Evolutionary conservation across 2,888 invertebrate genomes (phyloP).

Genomic region (Trimorus sp.): DNA sequence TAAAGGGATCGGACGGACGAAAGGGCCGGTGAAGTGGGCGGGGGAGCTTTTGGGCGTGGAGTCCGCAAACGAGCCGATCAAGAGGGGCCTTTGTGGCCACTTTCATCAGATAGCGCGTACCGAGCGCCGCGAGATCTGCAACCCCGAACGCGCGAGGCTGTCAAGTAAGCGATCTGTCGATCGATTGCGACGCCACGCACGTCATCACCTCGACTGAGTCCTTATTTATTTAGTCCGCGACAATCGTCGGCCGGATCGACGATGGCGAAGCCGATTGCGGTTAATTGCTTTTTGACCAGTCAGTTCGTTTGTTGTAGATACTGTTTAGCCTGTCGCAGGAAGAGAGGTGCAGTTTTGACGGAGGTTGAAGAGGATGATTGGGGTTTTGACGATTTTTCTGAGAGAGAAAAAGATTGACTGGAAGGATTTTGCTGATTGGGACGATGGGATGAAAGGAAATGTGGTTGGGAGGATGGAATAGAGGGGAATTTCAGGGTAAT

Average conservation of each 20-base stretch:
- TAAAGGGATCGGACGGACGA: slow-evolving; percentile 71
- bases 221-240: slow-evolving; percentile 30
- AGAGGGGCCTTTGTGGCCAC: slow-evolving; percentile 51
- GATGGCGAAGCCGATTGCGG: slow-evolving; percentile 37
- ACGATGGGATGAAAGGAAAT: too few relatives aligned
- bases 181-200: slow-evolving; percentile 47
- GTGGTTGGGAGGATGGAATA: too few relatives aligned
- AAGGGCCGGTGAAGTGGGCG: slow-evolving; percentile 54
- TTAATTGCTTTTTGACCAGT: slow-evolving; percentile 38
- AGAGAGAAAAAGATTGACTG: too few relatives aligned
- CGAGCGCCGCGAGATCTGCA: too few relatives aligned
- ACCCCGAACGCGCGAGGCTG: slow-evolving; percentile 21
- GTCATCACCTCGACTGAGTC: slow-evolving; percentile 43
- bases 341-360: too few relatives aligned
- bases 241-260: slow-evolving; percentile 32
- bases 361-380: too few relatives aligned
- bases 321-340: background rate
- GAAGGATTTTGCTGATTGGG: too few relatives aligned
- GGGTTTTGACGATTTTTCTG: too few relatives aligned
- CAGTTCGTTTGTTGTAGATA: slow-evolving; percentile 31
- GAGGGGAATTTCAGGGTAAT: too few relatives aligned
- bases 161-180: slow-evolving; percentile 57
- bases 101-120: slow-evolving; percentile 66
- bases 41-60: slow-evolving; percentile 57
- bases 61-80: slow-evolving; percentile 59